These are phyloP conservation scores for Lampris incognitus DNA, from an alignment of 2,113 vertebrate species.

Conservation along the genomic window DNA sequence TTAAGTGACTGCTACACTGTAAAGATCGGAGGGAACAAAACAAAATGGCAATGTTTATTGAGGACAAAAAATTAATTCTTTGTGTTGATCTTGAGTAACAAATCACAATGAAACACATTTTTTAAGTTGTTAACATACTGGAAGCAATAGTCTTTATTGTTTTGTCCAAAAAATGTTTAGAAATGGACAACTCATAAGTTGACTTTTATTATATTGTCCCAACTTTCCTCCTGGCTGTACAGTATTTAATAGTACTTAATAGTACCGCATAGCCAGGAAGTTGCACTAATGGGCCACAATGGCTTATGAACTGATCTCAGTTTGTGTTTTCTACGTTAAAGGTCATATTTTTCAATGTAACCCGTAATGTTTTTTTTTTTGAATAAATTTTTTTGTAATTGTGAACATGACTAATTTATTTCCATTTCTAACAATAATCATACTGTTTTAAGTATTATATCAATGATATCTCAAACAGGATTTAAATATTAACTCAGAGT, in stretches of 20 bases:
- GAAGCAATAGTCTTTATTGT: background rate
- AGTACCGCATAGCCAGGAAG: background rate
- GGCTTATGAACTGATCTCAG: background rate
- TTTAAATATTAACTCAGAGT: conserved; percentile 48
- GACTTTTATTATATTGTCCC: background rate
- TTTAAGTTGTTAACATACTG: background rate
- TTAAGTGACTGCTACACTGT: too few relatives aligned
- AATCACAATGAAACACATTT: background rate
- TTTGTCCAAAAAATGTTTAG: background rate
- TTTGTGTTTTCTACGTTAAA: background rate
- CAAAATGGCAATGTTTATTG: too few relatives aligned
- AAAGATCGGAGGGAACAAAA: too few relatives aligned
- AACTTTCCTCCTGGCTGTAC: background rate
- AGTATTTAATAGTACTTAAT: too few relatives aligned
- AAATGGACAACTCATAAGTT: too few relatives aligned
- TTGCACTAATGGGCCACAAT: background rate
- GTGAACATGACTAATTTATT: conserved; percentile 14
- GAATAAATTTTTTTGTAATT: conserved; percentile 41
- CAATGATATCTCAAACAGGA: conserved; percentile 3
- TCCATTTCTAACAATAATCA: background rate
- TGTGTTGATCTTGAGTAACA: background rate
- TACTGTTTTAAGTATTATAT: conserved; percentile 7
- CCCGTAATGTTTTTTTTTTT: conserved; percentile 29
- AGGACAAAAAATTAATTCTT: too few relatives aligned
- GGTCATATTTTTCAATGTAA: conserved; percentile 17